Conservation (phyloP, 2,888 invertebrate species). For the Folsomia manolachei region DNA sequence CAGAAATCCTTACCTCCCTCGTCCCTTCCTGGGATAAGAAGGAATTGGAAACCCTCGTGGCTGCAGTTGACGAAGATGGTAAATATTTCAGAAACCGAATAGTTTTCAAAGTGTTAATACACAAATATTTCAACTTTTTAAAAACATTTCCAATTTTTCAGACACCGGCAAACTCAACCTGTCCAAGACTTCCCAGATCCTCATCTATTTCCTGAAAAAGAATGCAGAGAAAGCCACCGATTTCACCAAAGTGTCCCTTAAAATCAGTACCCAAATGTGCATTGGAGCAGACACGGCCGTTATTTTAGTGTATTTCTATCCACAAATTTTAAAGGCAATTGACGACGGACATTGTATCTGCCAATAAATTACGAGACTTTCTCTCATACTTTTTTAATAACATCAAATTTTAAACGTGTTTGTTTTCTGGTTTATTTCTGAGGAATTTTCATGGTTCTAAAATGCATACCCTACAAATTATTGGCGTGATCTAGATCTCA, state of each 20-base stretch:
- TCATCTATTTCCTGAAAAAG: conserved; percentile 45
- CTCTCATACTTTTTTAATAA: conserved; percentile 3
- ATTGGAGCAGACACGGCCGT: conserved; percentile 38
- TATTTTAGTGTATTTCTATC: conserved; percentile 43
- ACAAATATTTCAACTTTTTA: not conserved
- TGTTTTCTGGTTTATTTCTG: not conserved
- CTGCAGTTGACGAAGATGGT: conserved; percentile 42
- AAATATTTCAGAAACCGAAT: conserved; percentile 1
- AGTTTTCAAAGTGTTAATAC: not conserved
- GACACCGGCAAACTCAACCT: conserved; percentile 43
- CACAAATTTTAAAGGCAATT: conserved; percentile 40
- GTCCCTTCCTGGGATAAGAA: conserved; percentile 38
- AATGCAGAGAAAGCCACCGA: conserved; percentile 17
- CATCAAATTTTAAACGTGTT: not conserved
- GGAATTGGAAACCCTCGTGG: conserved; percentile 37
- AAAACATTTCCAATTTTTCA: conserved; percentile 19
- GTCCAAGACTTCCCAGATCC: conserved; percentile 37
- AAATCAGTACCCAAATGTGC: conserved; percentile 42
- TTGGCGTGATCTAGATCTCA: not conserved
- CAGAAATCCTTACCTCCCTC: conserved; percentile 40
- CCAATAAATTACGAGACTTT: conserved; percentile 22
- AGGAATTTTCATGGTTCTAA: not conserved
- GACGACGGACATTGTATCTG: conserved; percentile 40
- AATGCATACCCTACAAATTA: not conserved
- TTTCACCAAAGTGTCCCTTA: conserved; percentile 37